These are phyloP conservation scores for Bathynomus jamesi DNA, from an alignment of 1,140 invertebrate genomes.

Conservation along the genomic window DNA sequence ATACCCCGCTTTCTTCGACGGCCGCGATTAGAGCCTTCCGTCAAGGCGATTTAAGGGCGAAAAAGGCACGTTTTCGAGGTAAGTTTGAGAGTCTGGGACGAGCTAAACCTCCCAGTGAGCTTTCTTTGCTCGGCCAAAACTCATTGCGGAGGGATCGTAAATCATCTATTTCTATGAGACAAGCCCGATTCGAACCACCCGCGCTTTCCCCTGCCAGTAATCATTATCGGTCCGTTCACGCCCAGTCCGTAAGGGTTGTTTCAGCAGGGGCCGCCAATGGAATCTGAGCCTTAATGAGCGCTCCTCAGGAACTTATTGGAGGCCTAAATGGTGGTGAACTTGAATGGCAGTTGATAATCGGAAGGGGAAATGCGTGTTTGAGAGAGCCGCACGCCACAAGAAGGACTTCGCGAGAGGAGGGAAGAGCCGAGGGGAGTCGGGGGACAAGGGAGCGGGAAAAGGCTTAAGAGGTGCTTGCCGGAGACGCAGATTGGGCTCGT, in stretches of 20 bases:
- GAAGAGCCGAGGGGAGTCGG: too few relatives aligned
- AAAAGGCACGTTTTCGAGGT: background rate
- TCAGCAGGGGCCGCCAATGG: background rate
- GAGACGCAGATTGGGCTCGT: too few relatives aligned
- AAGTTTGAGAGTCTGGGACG: background rate
- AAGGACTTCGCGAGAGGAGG: too few relatives aligned
- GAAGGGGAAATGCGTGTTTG: background rate
- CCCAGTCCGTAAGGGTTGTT: constrained; percentile 29
- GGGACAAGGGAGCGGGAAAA: too few relatives aligned
- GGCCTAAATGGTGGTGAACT: background rate
- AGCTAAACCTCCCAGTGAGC: constrained; percentile 1
- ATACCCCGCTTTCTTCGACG: background rate
- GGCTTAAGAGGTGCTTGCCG: too few relatives aligned
- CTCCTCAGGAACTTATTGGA: background rate
- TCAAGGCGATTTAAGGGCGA: background rate
- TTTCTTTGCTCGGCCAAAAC: constrained; percentile 37
- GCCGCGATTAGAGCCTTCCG: background rate
- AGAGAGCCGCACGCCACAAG: too few relatives aligned
- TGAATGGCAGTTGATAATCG: background rate
- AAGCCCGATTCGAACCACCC: constrained; percentile 30
- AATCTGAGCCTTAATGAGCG: background rate
- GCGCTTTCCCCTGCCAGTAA: constrained; percentile 35
- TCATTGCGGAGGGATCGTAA: constrained; percentile 33
- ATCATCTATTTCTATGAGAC: constrained; percentile 38
- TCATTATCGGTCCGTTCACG: constrained; percentile 36